phyloP scores from a whole-genome alignment of 2,113 vertebrate species.

The Cardinalis cardinalis region DNA sequence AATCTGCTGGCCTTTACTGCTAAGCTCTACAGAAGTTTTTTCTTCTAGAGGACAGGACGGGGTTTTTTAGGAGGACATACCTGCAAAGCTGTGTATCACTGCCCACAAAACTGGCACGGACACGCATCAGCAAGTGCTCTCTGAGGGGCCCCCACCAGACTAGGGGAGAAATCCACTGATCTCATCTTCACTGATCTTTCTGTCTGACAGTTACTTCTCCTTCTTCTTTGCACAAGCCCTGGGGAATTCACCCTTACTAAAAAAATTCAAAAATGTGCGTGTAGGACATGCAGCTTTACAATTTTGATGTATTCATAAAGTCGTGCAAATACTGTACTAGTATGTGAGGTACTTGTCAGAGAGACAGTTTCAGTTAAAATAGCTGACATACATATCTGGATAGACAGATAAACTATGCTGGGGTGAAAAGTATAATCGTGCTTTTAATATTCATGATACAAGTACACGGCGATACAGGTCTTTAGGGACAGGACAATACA shows the following conservation, averaged over 20 bases:
- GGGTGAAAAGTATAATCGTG: background rate
- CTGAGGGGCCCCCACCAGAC: background rate
- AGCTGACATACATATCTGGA: background rate
- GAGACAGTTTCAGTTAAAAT: slow-evolving; percentile 11
- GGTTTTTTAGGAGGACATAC: background rate
- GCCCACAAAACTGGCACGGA: fast-evolving
- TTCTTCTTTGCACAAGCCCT: fast-evolving
- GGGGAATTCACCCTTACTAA: background rate
- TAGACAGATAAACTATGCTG: slow-evolving; percentile 9
- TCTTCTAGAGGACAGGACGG: background rate
- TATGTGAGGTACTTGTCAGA: background rate
- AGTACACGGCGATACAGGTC: background rate
- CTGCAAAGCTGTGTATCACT: background rate
- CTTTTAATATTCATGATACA: slow-evolving; percentile 33
- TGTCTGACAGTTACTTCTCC: background rate
- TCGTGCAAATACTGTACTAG: background rate
- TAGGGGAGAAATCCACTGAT: background rate
- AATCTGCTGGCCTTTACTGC: background rate
- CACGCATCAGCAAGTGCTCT: background rate
- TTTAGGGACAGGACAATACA: background rate
- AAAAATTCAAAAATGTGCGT: background rate
- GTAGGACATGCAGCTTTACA: background rate
- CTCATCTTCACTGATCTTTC: background rate
- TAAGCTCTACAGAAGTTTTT: background rate
- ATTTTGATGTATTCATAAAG: background rate